Conservation (phyloP, 2,113 vertebrate genomes). For the Phalacrocorax aristotelis region DNA sequence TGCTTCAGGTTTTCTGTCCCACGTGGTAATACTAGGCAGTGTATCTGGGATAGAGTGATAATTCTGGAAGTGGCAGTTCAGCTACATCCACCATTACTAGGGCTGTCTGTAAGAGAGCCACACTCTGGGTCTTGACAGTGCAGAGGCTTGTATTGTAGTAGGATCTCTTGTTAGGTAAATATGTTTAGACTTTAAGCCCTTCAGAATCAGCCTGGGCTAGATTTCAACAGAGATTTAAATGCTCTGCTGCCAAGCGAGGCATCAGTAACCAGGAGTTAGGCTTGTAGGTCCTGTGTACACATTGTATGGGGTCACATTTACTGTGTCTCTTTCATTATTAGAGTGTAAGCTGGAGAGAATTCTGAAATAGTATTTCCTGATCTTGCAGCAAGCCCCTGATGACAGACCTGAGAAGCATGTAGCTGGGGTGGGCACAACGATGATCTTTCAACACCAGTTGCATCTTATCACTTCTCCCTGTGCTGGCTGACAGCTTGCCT, state of each 20-base stretch:
- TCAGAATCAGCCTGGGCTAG: background rate
- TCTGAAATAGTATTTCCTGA: background rate
- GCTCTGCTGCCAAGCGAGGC: background rate
- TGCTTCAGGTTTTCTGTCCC: background rate
- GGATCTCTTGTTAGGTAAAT: background rate
- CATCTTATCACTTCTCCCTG: background rate
- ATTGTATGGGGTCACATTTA: fast-evolving
- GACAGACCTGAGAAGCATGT: background rate
- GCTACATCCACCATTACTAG: background rate
- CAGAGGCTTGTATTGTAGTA: background rate
- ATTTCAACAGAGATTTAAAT: background rate
- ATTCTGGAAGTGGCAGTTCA: background rate
- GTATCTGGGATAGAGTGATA: background rate
- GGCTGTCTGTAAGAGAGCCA: background rate
- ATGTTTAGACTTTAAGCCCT: background rate
- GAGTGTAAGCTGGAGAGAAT: background rate
- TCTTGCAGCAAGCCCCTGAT: background rate
- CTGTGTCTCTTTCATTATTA: background rate
- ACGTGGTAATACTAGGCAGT: background rate
- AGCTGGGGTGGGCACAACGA: background rate
- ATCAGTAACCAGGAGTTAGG: background rate
- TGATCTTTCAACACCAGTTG: background rate
- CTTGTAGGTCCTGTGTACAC: background rate
- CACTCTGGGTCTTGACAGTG: background rate
- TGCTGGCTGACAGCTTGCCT: background rate